Conservation (phyloP, 2,888 invertebrate genomes). For the Danaus chrysippus region DNA sequence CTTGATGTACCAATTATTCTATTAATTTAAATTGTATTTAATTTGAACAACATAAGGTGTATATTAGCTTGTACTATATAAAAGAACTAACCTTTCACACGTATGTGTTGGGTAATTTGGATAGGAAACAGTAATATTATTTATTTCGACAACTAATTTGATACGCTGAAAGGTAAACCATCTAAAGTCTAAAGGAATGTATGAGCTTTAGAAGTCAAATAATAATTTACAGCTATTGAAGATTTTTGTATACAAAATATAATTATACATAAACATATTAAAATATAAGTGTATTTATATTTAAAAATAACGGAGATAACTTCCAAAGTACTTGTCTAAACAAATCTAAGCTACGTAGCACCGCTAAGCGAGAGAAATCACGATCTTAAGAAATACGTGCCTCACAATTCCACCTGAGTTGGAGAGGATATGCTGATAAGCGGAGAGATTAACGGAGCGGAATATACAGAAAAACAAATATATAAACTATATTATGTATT, state of each 20-base stretch:
- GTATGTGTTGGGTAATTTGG: slow-evolving; percentile 24
- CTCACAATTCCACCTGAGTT: slow-evolving; percentile 31
- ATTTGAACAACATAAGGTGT: slow-evolving; percentile 5
- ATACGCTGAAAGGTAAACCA: neutral
- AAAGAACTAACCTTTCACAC: slow-evolving; percentile 28
- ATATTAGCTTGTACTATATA: slow-evolving; percentile 9
- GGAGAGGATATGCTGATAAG: slow-evolving; percentile 5
- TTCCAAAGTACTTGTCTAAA: slow-evolving; percentile 20
- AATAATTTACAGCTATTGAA: neutral
- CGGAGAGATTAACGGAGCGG: slow-evolving; percentile 24
- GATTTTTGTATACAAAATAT: neutral
- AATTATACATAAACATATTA: neutral
- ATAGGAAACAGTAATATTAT: slow-evolving; percentile 21
- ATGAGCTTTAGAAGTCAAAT: neutral
- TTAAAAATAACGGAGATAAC: slow-evolving; percentile 7
- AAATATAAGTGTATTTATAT: neutral
- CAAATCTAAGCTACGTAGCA: slow-evolving; percentile 28
- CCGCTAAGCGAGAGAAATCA: slow-evolving; percentile 32
- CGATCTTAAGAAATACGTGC: slow-evolving; percentile 33
- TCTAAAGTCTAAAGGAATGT: neutral
- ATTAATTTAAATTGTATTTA: slow-evolving; percentile 1
- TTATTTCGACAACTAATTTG: slow-evolving; percentile 22
- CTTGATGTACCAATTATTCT: slow-evolving; percentile 11
- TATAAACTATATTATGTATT: no score
- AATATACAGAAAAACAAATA: neutral